These are phyloP conservation scores for Aphidius gifuensis DNA, from an alignment of 1,140 invertebrate genomes.

Conservation along the genomic window DNA sequence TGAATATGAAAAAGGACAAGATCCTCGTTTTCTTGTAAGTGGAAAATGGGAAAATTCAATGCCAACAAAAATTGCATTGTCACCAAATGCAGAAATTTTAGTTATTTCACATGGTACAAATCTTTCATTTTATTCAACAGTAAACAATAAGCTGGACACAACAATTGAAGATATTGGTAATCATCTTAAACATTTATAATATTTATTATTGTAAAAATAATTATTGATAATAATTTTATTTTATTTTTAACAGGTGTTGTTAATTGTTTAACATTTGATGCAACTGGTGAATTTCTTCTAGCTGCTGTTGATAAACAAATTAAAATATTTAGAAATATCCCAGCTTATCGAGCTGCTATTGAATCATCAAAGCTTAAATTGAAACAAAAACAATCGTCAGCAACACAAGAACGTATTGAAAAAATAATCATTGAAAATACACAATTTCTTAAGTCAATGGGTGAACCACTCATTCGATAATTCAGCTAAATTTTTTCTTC, in stretches of 20 bases:
- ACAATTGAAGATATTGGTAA: constrained; percentile 64
- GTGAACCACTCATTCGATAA: constrained; percentile 41
- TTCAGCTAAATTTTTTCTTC: not conserved
- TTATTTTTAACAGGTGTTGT: constrained; percentile 63
- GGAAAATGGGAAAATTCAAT: constrained; percentile 59
- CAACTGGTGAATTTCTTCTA: constrained; percentile 70
- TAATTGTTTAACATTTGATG: constrained; percentile 68
- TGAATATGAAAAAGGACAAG: constrained; percentile 74
- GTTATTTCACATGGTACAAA: constrained; percentile 64
- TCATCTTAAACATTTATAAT: constrained; percentile 41
- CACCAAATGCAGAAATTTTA: constrained; percentile 73
- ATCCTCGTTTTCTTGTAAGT: constrained; percentile 67
- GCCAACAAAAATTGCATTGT: constrained; percentile 57
- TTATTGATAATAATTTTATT: not conserved
- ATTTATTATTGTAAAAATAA: constrained; percentile 25
- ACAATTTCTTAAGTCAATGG: constrained; percentile 55
- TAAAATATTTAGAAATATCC: constrained; percentile 77
- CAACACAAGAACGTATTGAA: constrained; percentile 71
- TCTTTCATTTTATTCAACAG: constrained; percentile 69
- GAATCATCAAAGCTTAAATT: constrained; percentile 65
- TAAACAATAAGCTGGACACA: constrained; percentile 62
- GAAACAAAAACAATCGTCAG: constrained; percentile 62
- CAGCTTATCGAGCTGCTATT: constrained; percentile 70
- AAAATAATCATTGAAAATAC: constrained; percentile 67
- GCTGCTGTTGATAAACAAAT: constrained; percentile 74